These are phyloP conservation scores for Chydorus sphaericus DNA, from an alignment of 2,888 invertebrate genomes.

Conservation along the genomic window DNA sequence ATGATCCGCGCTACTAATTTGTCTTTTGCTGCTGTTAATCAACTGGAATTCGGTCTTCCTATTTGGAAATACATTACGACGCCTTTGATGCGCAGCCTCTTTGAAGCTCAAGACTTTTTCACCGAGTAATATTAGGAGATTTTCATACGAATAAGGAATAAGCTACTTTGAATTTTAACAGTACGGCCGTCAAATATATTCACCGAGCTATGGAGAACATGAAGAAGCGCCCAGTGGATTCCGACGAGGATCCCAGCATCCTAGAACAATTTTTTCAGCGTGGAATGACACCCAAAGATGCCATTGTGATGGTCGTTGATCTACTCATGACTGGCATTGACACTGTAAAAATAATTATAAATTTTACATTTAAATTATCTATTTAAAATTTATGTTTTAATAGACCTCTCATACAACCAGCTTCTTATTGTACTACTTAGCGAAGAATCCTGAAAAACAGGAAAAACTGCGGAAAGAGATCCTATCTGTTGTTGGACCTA, in stretches of 20 bases:
- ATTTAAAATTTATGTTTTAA: no score
- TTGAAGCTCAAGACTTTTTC: conserved; percentile 73
- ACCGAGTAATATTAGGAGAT: conserved; percentile 43
- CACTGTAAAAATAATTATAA: conserved; percentile 41
- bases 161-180: conserved; percentile 31
- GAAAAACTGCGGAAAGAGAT: conserved; percentile 46
- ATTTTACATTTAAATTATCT: conserved; percentile 39
- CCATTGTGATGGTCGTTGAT: conserved; percentile 67
- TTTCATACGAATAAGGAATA: no score
- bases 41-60: conserved; percentile 65
- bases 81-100: conserved; percentile 60
- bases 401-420: conserved; percentile 44
- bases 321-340: conserved; percentile 76
- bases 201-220: conserved; percentile 54
- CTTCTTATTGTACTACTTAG: conserved; percentile 49
- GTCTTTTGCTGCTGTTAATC: conserved; percentile 64
- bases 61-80: conserved; percentile 71
- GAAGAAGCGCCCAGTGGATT: conserved; percentile 35
- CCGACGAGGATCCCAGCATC: conserved; percentile 53
- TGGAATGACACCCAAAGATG: conserved; percentile 65
- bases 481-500: conserved; percentile 25
- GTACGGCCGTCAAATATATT: conserved; percentile 68
- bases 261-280: conserved; percentile 59
- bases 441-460: conserved; percentile 47
- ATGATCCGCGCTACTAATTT: conserved; percentile 75